phyloP scores from a whole-genome alignment of 2,888 invertebrate genomes.

The Galeruca laticollis region DNA sequence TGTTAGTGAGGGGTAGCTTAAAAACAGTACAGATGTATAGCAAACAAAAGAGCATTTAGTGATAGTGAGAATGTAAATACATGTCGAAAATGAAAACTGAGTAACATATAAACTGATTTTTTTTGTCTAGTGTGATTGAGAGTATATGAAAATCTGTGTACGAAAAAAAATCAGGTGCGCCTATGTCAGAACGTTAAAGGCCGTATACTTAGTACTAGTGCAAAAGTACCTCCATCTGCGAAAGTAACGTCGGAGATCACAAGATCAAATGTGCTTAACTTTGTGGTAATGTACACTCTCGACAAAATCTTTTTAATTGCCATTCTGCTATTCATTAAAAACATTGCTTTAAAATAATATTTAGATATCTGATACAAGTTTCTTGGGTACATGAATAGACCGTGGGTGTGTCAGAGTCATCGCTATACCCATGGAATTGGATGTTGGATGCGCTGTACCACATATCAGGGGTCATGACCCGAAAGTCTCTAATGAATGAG shows the following conservation, averaged over 20 bases:
- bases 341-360: conserved; percentile 35
- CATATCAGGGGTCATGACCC: conserved; percentile 54
- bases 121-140: no score
- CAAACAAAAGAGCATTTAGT: no score
- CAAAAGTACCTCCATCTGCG: not conserved
- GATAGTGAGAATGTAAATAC: no score
- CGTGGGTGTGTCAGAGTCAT: conserved; percentile 36
- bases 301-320: conserved; percentile 34
- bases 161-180: not conserved
- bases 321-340: conserved; percentile 35
- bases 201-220: not conserved
- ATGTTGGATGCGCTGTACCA: conserved; percentile 51
- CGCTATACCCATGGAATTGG: conserved; percentile 31
- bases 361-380: conserved; percentile 35
- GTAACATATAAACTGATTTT: no score
- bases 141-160: not conserved
- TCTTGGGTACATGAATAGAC: conserved; percentile 29
- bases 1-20: no score
- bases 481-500: conserved; percentile 48
- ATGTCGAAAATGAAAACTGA: no score
- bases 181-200: not conserved
- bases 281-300: conserved; percentile 14
- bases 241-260: conserved; percentile 10
- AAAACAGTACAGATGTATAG: no score
- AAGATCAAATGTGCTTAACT: conserved; percentile 25